These are phyloP conservation scores for Eulithis prunata DNA, from an alignment of 2,888 invertebrate genomes.

Conservation along the genomic window DNA sequence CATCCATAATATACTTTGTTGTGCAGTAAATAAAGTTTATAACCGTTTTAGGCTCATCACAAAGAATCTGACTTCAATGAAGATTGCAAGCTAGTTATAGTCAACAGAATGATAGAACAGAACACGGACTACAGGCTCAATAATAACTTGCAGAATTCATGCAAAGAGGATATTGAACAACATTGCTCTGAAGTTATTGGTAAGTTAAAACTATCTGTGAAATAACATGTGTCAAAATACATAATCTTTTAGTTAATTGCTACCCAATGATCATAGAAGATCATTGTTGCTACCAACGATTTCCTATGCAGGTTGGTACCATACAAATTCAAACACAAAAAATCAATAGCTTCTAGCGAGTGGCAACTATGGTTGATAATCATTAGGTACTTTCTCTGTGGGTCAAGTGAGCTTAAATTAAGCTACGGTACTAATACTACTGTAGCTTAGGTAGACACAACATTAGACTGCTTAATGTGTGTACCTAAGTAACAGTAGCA, in stretches of 20 bases:
- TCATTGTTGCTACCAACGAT: too few species aligned
- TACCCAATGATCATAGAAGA: too few species aligned
- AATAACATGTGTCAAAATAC: background rate
- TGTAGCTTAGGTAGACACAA: background rate
- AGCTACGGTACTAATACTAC: too few species aligned
- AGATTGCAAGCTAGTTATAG: constrained; percentile 92
- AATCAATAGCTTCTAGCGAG: too few species aligned
- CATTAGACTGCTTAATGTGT: too few species aligned
- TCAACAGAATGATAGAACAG: constrained; percentile 95
- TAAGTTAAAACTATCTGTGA: constrained; percentile 47
- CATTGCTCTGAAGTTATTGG: constrained; percentile 78
- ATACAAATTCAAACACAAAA: too few species aligned
- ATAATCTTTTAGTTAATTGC: too few species aligned
- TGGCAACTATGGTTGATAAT: too few species aligned
- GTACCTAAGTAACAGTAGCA: too few species aligned
- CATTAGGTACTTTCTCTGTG: too few species aligned
- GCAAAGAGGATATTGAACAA: constrained; percentile 91
- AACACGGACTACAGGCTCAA: constrained; percentile 96
- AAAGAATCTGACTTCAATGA: constrained; percentile 91
- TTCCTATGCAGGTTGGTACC: too few species aligned
- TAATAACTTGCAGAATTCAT: constrained; percentile 91
- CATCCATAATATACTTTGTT: background rate
- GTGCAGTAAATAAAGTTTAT: constrained; percentile 13
- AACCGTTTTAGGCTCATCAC: constrained; percentile 85
- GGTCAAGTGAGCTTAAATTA: too few species aligned